Base-by-base conservation (phyloP, 2,888 invertebrate species). In the Agrochola circellaris region DNA sequence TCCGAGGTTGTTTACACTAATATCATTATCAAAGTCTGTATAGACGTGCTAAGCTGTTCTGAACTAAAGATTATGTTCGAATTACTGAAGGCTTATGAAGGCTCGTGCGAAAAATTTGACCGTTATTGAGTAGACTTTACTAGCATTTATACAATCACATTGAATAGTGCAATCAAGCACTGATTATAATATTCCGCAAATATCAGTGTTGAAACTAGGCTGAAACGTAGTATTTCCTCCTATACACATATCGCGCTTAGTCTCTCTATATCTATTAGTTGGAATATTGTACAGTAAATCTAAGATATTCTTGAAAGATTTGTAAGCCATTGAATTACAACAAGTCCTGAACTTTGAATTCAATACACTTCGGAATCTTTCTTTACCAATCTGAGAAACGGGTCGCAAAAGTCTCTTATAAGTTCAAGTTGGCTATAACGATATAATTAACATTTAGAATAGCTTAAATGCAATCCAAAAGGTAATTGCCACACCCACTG, bases 371-470 rank as follows among this genome's bases (percentile, higher is more conserved):
- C 38, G 75, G 70, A 77, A 84, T 83, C 86, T 83, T 84, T 84
- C 68, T 51, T 54, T 78, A 77, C 72, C 77, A 79, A 79, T 79
- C 71, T 70, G n/a, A 62, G 79, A 84, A 83, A 80, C 62, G 38
- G 79, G 85, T 80, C 87, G 75, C 77, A 75, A 75, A 69, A 67
- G 48, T 72, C 30, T 58, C 6, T 34, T 64, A 48, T 86, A 84
- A 84, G 79, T 88, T 84, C 77, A 84, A 79, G 82, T 80, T 80
- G 74, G 56, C 73, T 84, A 61, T 82, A 88, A 87, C 61, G 87
- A 79, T 65, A 76, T 88, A 88, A 87, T 87, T 88, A 87, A 82
- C 82, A 86, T 87, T 87, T 87, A 76, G 75, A 86, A 81, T 42
- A 71, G 81, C 62, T 73, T 75, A 74, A 83, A 74, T 60, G 86